phyloP scores from a whole-genome alignment of 2,888 invertebrate genomes.

The Epinotia ramella region DNA sequence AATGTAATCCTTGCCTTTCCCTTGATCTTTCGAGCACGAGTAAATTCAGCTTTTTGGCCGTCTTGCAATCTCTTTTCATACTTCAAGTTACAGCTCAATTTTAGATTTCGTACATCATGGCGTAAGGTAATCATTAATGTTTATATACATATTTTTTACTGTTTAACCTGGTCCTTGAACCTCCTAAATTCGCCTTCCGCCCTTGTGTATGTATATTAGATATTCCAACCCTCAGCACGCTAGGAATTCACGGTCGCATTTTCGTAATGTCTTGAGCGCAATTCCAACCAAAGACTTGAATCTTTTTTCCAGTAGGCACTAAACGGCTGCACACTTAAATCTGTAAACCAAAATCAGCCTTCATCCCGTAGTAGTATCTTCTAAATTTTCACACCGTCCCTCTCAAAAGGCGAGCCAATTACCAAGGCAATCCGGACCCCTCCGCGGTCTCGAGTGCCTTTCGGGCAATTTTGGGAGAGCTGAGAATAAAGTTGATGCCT shows the following conservation, averaged over 20 bases:
- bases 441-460: constrained; percentile 34
- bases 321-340: constrained; percentile 30
- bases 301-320: not conserved
- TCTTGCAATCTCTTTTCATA: not conserved
- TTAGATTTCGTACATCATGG: not conserved
- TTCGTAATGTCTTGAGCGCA: not conserved
- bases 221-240: not conserved
- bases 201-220: not conserved
- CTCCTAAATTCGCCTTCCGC: not conserved
- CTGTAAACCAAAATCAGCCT: constrained; percentile 36
- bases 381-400: constrained; percentile 42
- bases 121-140: too few species aligned
- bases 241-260: not conserved
- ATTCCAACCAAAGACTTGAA: not conserved
- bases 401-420: constrained; percentile 44
- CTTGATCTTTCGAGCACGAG: constrained; percentile 13
- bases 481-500: constrained; percentile 41
- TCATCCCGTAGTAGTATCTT: constrained; percentile 31
- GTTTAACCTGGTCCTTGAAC: not conserved
- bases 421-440: constrained; percentile 39
- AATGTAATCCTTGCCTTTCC: constrained; percentile 26
- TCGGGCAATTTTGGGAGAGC: constrained; percentile 37
- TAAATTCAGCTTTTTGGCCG: not conserved
- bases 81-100: not conserved
- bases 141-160: too few species aligned